These are phyloP conservation scores for Tinamus guttatus DNA, from an alignment of 2,113 vertebrate species.

Conservation along the genomic window DNA sequence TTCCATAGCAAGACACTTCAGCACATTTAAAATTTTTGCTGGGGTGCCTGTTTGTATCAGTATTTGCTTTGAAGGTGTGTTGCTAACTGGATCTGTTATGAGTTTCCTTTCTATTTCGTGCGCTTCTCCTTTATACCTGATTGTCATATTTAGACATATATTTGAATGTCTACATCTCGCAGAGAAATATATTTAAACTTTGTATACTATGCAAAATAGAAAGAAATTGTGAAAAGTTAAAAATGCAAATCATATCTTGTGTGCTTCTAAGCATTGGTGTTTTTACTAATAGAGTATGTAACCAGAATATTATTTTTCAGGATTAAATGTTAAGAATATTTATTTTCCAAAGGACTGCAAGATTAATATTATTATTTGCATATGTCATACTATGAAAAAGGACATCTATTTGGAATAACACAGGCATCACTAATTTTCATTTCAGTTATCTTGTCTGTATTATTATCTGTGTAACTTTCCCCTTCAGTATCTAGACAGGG, in stretches of 20 bases:
- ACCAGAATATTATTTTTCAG: not conserved
- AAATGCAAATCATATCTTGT: slow-evolving; percentile 33
- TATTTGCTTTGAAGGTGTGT: not conserved
- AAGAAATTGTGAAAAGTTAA: slow-evolving; percentile 61
- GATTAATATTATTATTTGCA: not conserved
- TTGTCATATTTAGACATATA: not conserved
- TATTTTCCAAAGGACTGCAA: not conserved
- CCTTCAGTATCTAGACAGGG: not conserved
- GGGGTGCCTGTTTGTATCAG: not conserved
- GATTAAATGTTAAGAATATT: not conserved
- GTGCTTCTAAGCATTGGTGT: not conserved
- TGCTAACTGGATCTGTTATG: not conserved
- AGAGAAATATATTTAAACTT: not conserved
- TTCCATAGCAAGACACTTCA: fast-evolving
- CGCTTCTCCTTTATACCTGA: not conserved
- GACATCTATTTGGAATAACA: not conserved
- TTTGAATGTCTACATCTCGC: not conserved
- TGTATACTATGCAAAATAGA: slow-evolving; percentile 50
- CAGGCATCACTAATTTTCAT: not conserved
- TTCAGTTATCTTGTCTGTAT: not conserved
- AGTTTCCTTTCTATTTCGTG: not conserved
- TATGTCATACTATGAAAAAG: not conserved
- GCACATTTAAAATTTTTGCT: not conserved
- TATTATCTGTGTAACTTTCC: not conserved
- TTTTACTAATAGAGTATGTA: not conserved